Base-by-base conservation (phyloP, 1,140 invertebrate genomes). In the Philopotamus ludificatus region DNA sequence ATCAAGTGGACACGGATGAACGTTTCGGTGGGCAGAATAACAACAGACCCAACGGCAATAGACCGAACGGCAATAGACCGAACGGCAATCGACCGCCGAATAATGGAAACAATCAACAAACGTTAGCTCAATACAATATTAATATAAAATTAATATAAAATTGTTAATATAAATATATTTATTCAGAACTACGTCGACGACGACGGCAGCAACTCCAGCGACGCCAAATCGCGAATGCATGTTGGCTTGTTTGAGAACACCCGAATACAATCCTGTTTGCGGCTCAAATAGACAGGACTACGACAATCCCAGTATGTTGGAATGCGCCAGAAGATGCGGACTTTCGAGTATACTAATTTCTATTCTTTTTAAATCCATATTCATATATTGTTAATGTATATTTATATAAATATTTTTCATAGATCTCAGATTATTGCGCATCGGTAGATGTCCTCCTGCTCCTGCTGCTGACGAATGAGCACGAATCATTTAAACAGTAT, bases 221-320 rank as follows among this genome's bases (percentile, higher is more conserved):
- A 63, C 63, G 3, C 59, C 63, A 9, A 44, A 55, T 42, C 50
- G 59, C 15, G 28, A 4, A 8, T 85, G 84, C 67, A 72, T 83
- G 2, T 72, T 60, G 1, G 59, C 58, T 0, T 85, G 84, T 65
- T 76, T 81, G 49, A 77, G 78, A 0, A 87, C 87, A 0, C 67
- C 76, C 0, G 81, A 88, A 67, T 89, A 87, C 68, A 85, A 84
- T 74, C 89, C 89, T 23, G 83, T 92, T 2, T 92, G 89, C 72
- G 89, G 87, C 2, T 77, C 82, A 1, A 84, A 92, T 67, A 75
- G 76, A 2, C 73, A 82, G 7, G 81, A 82, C 0, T 91, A 91
- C 68, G 68, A 71, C 1, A 91, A 91, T 74, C 73, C 77, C 15
- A 83, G 84, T 58, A 79, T 73, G 57, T 74, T 90, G 3, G 69